phyloP scores from a whole-genome alignment of 2,888 invertebrate species.

The Molanna angustata region DNA sequence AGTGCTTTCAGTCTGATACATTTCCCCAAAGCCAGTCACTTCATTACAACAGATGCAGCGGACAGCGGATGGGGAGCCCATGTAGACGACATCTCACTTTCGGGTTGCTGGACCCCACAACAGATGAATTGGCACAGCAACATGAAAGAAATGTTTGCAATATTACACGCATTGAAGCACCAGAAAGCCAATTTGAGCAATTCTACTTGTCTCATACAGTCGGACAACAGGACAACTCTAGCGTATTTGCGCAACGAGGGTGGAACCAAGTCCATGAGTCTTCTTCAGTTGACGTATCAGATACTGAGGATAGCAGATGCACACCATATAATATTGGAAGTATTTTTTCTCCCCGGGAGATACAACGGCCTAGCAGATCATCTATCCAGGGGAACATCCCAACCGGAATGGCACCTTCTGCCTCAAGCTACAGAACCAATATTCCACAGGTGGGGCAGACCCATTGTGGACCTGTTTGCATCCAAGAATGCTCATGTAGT shows the following conservation, averaged over 20 bases:
- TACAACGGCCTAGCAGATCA: constrained; percentile 37
- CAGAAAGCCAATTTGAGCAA: constrained; percentile 3
- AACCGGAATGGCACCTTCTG: constrained; percentile 20
- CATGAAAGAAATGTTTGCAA: constrained; percentile 5
- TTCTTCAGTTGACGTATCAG: constrained; percentile 9
- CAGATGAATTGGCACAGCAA: constrained; percentile 2
- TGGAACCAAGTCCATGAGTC: constrained; percentile 33
- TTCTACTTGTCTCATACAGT: constrained; percentile 30
- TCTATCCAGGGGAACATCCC: constrained; percentile 27
- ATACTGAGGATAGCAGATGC: constrained; percentile 23
- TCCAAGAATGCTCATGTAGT: constrained; percentile 4
- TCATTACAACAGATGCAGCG: constrained; percentile 7
- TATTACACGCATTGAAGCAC: constrained; percentile 1
- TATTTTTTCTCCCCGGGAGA: constrained; percentile 34
- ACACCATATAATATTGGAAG: constrained; percentile 30
- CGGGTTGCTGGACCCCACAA: background rate
- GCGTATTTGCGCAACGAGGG: constrained; percentile 35
- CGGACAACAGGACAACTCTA: constrained; percentile 35
- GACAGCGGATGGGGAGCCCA: background rate
- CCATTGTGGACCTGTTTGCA: constrained; percentile 11
- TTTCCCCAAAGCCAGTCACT: background rate
- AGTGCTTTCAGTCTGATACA: background rate
- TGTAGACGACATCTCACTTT: background rate
- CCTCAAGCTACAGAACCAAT: constrained; percentile 23
- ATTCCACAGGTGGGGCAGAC: constrained; percentile 27